Evolutionary conservation across 2,888 invertebrate genomes (phyloP).

Genomic region (Tachina fera): DNA sequence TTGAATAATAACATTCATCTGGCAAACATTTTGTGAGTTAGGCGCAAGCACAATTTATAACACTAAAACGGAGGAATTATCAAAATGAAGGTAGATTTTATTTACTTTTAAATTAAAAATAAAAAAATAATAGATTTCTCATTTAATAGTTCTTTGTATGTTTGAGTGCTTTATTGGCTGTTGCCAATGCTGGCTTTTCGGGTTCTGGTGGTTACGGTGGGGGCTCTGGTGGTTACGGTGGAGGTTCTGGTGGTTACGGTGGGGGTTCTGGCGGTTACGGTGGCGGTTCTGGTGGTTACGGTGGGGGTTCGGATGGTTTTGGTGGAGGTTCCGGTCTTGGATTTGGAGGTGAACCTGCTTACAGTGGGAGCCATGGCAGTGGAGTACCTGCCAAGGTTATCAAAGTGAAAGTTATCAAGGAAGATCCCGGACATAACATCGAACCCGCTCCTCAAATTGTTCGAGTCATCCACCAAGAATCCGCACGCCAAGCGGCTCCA

Average conservation of each 20-base stretch:
- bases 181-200: slow-evolving; percentile 50
- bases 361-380: neutral
- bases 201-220: neutral
- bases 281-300: neutral
- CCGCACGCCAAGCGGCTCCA: slow-evolving; percentile 28
- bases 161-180: slow-evolving; percentile 56
- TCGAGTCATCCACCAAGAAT: slow-evolving; percentile 73
- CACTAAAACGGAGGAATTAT: slow-evolving; percentile 18
- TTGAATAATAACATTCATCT: slow-evolving; percentile 40
- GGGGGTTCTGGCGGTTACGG: neutral
- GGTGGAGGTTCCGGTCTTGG: slow-evolving; percentile 3
- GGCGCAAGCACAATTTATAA: slow-evolving; percentile 34
- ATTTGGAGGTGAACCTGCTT: slow-evolving; percentile 3
- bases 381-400: slow-evolving; percentile 25
- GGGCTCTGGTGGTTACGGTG: slow-evolving; percentile 1
- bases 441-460: slow-evolving; percentile 73
- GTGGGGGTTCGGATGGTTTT: neutral
- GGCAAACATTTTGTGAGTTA: slow-evolving; percentile 26
- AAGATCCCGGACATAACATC: slow-evolving; percentile 25
- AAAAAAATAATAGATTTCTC: slow-evolving; percentile 1
- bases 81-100: slow-evolving; percentile 65
- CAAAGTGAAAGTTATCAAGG: slow-evolving; percentile 52
- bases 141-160: slow-evolving; percentile 62
- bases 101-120: neutral
- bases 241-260: neutral